phyloP scores from a whole-genome alignment of 2,888 invertebrate species.

The Sesia bembeciformis region DNA sequence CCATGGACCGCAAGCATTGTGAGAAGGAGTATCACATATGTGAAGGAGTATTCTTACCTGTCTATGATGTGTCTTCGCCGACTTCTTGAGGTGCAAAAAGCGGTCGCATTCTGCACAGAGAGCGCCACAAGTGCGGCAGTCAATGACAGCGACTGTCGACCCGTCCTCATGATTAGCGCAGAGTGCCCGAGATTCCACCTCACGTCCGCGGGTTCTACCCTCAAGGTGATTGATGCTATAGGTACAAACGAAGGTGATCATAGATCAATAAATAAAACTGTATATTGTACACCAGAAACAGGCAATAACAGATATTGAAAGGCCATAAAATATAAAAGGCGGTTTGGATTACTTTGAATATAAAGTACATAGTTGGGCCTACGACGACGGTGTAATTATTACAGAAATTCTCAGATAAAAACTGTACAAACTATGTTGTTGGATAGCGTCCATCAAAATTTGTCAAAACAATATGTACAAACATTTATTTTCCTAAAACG shows the following conservation, averaged over 20 bases:
- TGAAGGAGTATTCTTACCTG: constrained; percentile 66
- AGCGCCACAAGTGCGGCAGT: constrained; percentile 93
- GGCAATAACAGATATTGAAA: background rate
- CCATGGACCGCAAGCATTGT: no score
- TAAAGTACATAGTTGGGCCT: no score
- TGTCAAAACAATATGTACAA: no score
- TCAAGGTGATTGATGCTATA: background rate
- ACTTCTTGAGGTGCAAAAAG: constrained; percentile 92
- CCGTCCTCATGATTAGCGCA: constrained; percentile 98
- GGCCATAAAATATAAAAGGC: background rate
- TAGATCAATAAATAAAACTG: background rate
- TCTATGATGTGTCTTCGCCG: constrained; percentile 88
- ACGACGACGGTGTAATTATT: no score
- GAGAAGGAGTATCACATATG: background rate
- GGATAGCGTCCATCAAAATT: no score
- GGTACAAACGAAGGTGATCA: no score
- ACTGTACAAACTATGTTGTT: no score
- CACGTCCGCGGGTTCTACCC: background rate
- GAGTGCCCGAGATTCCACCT: constrained; percentile 74
- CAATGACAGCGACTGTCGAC: constrained; percentile 91
- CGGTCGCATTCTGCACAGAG: constrained; percentile 97
- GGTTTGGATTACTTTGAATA: no score
- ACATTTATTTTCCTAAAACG: no score
- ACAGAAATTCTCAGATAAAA: no score
- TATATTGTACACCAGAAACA: background rate